Percentiles rank a stretch among this genome's conserved stretches.
Conservation (phyloP, 2,113 vertebrate genomes). For the Muntiacus muntjak region DNA sequence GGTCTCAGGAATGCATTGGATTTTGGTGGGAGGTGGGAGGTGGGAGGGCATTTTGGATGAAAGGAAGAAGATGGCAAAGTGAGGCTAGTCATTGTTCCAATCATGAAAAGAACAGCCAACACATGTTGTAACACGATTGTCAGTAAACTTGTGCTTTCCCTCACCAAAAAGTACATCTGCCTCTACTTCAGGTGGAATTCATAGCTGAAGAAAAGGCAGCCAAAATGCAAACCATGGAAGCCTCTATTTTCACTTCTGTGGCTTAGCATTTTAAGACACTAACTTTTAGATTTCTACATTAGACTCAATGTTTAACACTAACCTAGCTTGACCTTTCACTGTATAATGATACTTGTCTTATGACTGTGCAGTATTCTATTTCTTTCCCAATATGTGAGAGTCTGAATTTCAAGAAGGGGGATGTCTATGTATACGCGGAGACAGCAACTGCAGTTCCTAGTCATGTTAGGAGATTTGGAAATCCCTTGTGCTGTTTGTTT, state of each 20-base stretch:
- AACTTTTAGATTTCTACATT: constrained; percentile 4
- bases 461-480: neutral
- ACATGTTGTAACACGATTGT: neutral
- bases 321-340: neutral
- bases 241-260: neutral
- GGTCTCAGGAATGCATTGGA: neutral
- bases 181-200: neutral
- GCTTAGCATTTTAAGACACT: neutral
- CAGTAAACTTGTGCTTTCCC: neutral
- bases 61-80: neutral
- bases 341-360: neutral
- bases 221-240: neutral
- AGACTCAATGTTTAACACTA: neutral
- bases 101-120: neutral
- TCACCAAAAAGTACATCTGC: neutral
- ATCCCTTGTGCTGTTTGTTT: neutral
- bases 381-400: neutral
- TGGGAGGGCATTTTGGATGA: neutral
- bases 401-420: neutral
- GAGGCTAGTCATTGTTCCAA: neutral
- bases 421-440: neutral
- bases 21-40: neutral
- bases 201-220: neutral
- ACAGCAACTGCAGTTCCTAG: neutral
- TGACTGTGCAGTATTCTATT: neutral